Conservation (phyloP, 92 coral and sea anemone genomes). For the Chrysogorgia sp. region DNA sequence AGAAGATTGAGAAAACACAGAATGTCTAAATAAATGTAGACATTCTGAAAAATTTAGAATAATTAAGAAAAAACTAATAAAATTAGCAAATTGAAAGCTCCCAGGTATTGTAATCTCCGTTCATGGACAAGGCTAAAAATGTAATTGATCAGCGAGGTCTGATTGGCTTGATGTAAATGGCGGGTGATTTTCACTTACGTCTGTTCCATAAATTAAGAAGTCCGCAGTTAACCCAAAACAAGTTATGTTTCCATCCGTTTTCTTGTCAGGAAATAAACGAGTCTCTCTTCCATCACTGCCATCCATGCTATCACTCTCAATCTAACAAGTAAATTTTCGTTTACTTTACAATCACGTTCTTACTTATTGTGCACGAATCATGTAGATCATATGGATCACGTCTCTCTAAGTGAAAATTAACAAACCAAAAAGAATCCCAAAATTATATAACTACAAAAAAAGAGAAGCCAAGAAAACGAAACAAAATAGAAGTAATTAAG, state of each 20-base stretch:
- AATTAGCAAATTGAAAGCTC: not conserved
- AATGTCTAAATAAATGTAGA: not conserved
- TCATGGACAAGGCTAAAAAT: not conserved
- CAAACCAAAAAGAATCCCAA: no score
- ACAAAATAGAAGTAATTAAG: no score
- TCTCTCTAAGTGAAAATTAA: no score
- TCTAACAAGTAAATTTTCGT: conserved; percentile 58
- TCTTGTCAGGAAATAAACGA: conserved; percentile 92
- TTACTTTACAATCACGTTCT: no score
- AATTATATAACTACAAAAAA: no score
- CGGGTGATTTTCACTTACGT: conserved; percentile 82
- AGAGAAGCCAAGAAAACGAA: no score
- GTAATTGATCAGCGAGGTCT: not conserved
- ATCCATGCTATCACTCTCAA: conserved; percentile 90
- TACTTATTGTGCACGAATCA: no score
- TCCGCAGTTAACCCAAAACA: conserved; percentile 92
- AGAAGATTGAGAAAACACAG: not conserved
- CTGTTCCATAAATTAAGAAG: conserved; percentile 89
- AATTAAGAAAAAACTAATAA: not conserved
- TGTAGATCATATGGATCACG: no score
- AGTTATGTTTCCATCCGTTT: conserved; percentile 81
- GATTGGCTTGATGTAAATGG: no score
- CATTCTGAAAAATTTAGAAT: not conserved
- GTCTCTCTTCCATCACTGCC: conserved; percentile 91
- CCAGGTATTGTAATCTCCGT: not conserved